These are phyloP conservation scores for Parauchenoglanis punctatus DNA, from an alignment of 2,797 vertebrate genomes.

Conservation along the genomic window DNA sequence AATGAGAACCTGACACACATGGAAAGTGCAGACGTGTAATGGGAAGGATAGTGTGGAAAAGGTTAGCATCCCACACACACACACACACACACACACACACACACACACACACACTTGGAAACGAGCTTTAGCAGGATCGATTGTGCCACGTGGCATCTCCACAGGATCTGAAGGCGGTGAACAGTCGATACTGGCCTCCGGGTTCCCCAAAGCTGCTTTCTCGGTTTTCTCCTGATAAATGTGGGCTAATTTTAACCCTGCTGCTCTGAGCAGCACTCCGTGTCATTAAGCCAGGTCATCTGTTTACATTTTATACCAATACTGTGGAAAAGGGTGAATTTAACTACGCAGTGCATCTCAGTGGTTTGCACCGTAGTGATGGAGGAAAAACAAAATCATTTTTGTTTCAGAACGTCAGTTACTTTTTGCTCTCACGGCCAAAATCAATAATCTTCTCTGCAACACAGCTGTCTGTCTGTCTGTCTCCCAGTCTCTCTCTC, in stretches of 20 bases:
- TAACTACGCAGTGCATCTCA: neutral
- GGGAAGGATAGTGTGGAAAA: neutral
- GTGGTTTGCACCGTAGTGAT: neutral
- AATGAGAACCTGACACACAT: neutral
- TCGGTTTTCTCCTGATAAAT: neutral
- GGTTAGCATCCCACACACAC: neutral
- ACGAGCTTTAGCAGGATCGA: neutral
- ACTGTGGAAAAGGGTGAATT: neutral
- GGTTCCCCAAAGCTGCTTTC: neutral
- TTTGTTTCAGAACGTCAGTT: neutral
- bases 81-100: neutral
- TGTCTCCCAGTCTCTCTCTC: neutral
- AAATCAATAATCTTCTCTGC: neutral
- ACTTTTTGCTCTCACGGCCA: neutral
- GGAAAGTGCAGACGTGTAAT: neutral
- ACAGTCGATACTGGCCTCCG: neutral
- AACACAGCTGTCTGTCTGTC: neutral
- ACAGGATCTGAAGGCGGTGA: neutral
- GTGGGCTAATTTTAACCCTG: neutral
- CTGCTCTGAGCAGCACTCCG: neutral
- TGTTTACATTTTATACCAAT: neutral
- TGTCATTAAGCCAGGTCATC: neutral
- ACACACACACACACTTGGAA: neutral
- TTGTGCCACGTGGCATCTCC: conserved; percentile 7
- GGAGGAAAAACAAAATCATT: neutral